Base-by-base conservation (phyloP, 2,113 vertebrate species). In the Toxostoma redivivum region DNA sequence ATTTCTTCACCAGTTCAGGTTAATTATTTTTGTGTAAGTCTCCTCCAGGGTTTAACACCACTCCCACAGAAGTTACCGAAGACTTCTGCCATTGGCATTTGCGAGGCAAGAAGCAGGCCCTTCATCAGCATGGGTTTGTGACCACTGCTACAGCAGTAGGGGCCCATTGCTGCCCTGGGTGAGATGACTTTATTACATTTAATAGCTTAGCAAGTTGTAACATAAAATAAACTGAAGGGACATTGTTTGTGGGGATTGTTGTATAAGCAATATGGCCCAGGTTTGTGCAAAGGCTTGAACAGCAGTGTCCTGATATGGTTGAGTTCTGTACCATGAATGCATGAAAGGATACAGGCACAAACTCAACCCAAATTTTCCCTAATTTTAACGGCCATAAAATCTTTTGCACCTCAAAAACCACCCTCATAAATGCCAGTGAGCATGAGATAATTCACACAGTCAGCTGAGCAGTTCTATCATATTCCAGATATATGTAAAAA, bases 401-500 rank as follows among this genome's bases (percentile, higher is more conserved):
- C 18, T 65, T 61, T 57, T 67, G 40, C 31, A 66, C 27, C 65
- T 94, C 69, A 78, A 88, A 95, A 88, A 53, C 20, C 11, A 11
- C n/a, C 28, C 8, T 78, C 28, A 50, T 4, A 86, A 78, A 94
- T 57, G 9, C 33, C 61, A 88, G 5, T 71, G 40, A 91, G 70
- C 28, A 24, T 57, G 70, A 88, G 60, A 57, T 48, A 93, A 90
- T 76, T 88, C 79, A 77, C 33, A 74, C 15, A 67, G 62, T 62
- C 40, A 74, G 15, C 28, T 83, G 51, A 88, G 25, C 37, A 72
- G 38, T 86, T 93, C 90, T 93, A 56, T 65, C 21, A 53, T 74
- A 71, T 81, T 93, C 64, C 82, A 94, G 72, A 74, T 88, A 78
- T 8, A 71, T 69, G 72, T 88, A 78, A 95, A 95, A 96, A 84